A percentile compares a stretch with the other conserved stretches of the same genome.
These are phyloP conservation scores for Elymnias hypermnestra DNA, from an alignment of 1,140 invertebrate species.

Conservation along the genomic window DNA sequence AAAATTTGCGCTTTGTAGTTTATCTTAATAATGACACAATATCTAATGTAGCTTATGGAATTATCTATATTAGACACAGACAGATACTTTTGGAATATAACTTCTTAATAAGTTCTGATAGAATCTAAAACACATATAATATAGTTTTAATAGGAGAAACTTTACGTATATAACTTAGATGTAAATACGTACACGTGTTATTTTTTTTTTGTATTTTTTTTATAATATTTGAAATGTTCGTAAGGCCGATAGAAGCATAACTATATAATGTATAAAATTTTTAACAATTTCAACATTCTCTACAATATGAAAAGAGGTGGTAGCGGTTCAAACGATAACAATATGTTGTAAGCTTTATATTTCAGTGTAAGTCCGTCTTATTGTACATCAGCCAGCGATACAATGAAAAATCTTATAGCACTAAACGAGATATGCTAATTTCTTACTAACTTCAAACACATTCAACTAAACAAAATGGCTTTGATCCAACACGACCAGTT, in stretches of 20 bases:
- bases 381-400: too few relatives aligned
- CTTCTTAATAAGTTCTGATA: slow-evolving; percentile 15
- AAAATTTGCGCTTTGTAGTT: background rate
- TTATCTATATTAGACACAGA: slow-evolving; percentile 7
- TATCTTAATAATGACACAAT: too few relatives aligned
- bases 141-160: slow-evolving; percentile 20
- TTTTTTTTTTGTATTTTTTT: slow-evolving; percentile 11
- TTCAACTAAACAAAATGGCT: too few relatives aligned
- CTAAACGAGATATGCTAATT: too few relatives aligned
- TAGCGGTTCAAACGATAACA: background rate
- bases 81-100: slow-evolving; percentile 26
- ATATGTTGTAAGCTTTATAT: background rate
- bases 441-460: too few relatives aligned
- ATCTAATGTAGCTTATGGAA: too few relatives aligned
- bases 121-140: slow-evolving; percentile 25
- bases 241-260: background rate
- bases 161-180: slow-evolving; percentile 31
- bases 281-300: background rate
- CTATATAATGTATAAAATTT: background rate
- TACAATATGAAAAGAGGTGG: background rate
- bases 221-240: background rate
- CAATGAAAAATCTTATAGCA: too few relatives aligned
- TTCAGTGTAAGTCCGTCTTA: background rate
- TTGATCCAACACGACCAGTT: too few relatives aligned
- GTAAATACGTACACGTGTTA: slow-evolving; percentile 7